Conservation (phyloP, 1,140 invertebrate genomes). For the Bombus picipes region DNA sequence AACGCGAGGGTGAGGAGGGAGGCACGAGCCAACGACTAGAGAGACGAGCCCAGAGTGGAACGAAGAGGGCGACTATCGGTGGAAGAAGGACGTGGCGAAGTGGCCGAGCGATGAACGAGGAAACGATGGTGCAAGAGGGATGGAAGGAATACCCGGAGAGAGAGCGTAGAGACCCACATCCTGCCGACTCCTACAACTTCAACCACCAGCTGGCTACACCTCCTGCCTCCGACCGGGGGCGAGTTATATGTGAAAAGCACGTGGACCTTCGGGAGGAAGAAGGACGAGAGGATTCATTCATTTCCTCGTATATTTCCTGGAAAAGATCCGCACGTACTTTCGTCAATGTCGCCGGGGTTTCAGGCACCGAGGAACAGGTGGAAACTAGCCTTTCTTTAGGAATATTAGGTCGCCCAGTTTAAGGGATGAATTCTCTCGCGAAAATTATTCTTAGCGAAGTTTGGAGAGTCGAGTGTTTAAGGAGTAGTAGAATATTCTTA, state of each 20-base stretch:
- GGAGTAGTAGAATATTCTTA: too few species aligned
- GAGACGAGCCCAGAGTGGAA: constrained; percentile 36
- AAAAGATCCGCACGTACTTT: constrained; percentile 67
- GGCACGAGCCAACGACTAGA: constrained; percentile 25
- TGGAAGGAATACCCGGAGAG: constrained; percentile 63
- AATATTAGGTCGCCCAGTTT: not conserved
- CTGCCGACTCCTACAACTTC: constrained; percentile 80
- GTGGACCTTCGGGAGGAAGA: constrained; percentile 75
- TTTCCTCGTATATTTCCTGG: constrained; percentile 69
- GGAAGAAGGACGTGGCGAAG: constrained; percentile 56
- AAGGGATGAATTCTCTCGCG: not conserved
- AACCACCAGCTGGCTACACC: constrained; percentile 76
- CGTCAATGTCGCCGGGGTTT: constrained; percentile 32
- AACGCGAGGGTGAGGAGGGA: constrained; percentile 34
- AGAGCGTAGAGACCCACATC: constrained; percentile 78
- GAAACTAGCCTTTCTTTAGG: not conserved
- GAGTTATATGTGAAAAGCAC: constrained; percentile 75
- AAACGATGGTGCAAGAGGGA: constrained; percentile 54
- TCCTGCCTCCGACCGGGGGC: constrained; percentile 73
- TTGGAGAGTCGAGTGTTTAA: not conserved
- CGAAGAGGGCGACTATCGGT: constrained; percentile 53
- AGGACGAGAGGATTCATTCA: constrained; percentile 79
- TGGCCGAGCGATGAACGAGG: constrained; percentile 60
- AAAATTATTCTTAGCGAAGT: not conserved
- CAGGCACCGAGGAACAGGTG: not conserved